phyloP scores from a whole-genome alignment of 2,888 invertebrate genomes.

The Drosophila putrida region DNA sequence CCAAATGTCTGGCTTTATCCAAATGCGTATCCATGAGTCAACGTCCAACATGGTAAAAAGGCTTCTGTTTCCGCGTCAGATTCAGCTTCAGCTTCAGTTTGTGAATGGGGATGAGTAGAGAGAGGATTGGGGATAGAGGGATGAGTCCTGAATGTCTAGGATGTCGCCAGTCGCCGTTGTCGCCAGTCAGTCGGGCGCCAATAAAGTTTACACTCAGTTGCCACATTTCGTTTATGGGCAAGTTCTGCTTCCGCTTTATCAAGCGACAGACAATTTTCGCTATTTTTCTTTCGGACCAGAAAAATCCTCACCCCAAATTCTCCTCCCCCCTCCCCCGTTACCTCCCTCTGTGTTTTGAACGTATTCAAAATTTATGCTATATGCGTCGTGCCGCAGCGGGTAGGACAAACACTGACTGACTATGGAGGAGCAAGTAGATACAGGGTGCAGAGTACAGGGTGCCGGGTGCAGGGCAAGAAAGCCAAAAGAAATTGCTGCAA shows the following conservation, averaged over 20 bases:
- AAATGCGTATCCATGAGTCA: constrained; percentile 78
- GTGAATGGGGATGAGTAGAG: neutral
- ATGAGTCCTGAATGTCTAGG: constrained; percentile 16
- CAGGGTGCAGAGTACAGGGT: too few species aligned
- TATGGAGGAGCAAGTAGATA: neutral
- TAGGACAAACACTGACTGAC: constrained; percentile 31
- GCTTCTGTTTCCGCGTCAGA: constrained; percentile 16
- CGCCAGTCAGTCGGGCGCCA: constrained; percentile 83
- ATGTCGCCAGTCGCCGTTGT: constrained; percentile 46
- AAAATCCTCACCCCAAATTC: constrained; percentile 11
- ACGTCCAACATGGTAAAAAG: constrained; percentile 48
- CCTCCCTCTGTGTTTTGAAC: constrained; percentile 24
- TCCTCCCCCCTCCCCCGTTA: neutral
- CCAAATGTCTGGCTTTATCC: constrained; percentile 36
- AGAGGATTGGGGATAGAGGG: neutral
- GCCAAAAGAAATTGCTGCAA: constrained; percentile 78
- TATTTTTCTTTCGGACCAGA: constrained; percentile 62
- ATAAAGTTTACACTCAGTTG: constrained; percentile 82
- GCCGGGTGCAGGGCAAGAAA: constrained; percentile 52
- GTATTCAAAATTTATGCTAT: constrained; percentile 81
- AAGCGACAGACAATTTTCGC: constrained; percentile 81
- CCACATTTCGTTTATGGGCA: constrained; percentile 81
- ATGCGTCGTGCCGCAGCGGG: constrained; percentile 70
- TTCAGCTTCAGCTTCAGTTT: constrained; percentile 4
- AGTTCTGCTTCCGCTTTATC: constrained; percentile 81